Conservation (phyloP, 2,797 vertebrate species). For the Lepidocolaptes lacrymiger region DNA sequence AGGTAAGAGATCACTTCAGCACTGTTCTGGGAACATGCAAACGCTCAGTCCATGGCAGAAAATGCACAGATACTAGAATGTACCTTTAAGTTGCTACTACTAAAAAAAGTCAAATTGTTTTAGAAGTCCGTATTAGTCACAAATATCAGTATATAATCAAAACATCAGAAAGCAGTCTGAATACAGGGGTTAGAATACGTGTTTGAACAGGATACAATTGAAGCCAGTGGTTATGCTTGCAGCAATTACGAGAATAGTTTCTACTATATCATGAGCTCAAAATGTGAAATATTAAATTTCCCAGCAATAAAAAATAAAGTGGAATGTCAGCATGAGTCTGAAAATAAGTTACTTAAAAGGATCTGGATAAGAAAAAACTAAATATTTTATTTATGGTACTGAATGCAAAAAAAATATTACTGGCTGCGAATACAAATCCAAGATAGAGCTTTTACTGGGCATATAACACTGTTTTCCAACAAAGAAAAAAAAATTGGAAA, state of each 20-base stretch:
- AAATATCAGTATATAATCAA: not conserved
- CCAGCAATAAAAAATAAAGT: not conserved
- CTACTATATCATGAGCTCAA: not conserved
- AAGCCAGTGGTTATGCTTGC: not conserved
- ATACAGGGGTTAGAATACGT: not conserved
- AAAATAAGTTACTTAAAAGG: not conserved
- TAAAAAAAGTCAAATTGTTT: not conserved
- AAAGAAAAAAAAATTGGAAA: not conserved
- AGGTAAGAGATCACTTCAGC: not conserved
- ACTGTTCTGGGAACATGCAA: not conserved
- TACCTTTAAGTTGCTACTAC: not conserved
- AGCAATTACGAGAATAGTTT: conserved; percentile 6
- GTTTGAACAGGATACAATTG: not conserved
- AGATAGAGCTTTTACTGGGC: not conserved
- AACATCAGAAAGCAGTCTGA: not conserved
- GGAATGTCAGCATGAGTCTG: not conserved
- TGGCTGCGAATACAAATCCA: not conserved
- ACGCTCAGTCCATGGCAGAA: not conserved
- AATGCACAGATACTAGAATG: not conserved
- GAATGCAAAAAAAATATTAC: not conserved
- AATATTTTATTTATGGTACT: not conserved
- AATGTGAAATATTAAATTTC: conserved; percentile 5
- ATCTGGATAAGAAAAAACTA: not conserved
- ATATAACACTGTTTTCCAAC: not conserved
- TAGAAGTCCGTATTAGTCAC: not conserved